A percentile compares a stretch with the other conserved stretches of the same genome.
phyloP scores from a whole-genome alignment of 2,797 vertebrate species.

The Semaprochilodus insignis region DNA sequence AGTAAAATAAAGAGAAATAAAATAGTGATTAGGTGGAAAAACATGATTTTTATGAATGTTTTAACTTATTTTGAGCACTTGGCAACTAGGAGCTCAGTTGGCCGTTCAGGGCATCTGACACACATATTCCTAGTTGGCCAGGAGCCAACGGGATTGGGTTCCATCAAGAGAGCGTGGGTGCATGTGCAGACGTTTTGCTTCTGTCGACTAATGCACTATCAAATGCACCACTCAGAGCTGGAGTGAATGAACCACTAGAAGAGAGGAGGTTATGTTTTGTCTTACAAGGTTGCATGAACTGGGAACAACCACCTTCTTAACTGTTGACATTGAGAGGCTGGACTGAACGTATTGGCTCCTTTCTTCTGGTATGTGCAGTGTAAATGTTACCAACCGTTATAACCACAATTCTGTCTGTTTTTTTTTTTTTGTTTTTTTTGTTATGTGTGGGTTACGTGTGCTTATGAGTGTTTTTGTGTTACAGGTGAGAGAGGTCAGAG shows the following conservation, averaged over 20 bases:
- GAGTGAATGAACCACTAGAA: conserved; percentile 20
- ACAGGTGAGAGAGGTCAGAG: background rate
- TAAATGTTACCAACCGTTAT: background rate
- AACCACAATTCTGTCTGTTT: background rate
- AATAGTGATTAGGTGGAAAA: background rate
- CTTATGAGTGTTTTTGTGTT: background rate
- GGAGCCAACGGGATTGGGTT: conserved; percentile 50
- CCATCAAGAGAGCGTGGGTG: conserved; percentile 14
- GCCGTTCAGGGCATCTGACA: conserved; percentile 51
- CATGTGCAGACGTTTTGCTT: conserved; percentile 12
- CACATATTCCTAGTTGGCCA: conserved; percentile 23
- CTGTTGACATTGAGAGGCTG: background rate
- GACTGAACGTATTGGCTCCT: background rate
- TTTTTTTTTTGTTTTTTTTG: background rate
- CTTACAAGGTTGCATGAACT: background rate
- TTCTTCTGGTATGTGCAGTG: conserved; percentile 43
- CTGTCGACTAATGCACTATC: background rate
- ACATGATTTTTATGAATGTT: background rate
- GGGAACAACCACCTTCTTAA: background rate
- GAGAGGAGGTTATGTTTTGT: background rate
- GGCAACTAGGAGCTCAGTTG: background rate
- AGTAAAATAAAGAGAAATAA: background rate
- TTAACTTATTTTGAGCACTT: background rate
- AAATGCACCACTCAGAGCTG: background rate
- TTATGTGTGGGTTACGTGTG: background rate